Percentiles rank a stretch among this genome's conserved stretches.
These are phyloP conservation scores for Panthera uncia DNA, from an alignment of 2,113 vertebrate genomes.

Conservation along the genomic window DNA sequence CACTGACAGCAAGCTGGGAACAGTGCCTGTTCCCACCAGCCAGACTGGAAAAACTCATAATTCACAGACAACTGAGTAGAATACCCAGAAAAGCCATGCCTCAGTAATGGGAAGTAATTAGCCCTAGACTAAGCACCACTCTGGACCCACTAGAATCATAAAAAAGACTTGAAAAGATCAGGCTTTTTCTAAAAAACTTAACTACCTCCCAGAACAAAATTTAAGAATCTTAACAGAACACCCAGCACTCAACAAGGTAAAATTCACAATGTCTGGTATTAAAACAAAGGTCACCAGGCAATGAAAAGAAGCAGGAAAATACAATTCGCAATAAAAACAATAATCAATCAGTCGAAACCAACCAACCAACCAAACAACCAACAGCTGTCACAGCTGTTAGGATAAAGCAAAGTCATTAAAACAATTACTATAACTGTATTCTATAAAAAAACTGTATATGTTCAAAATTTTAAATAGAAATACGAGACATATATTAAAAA, in stretches of 20 bases:
- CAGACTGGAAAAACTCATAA: neutral
- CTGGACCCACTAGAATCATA: neutral
- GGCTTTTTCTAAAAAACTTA: neutral
- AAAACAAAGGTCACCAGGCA: conserved; percentile 11
- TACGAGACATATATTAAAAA: neutral
- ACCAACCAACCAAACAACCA: neutral
- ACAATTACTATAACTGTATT: neutral
- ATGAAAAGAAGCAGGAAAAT: neutral
- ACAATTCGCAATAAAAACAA: neutral
- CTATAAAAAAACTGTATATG: neutral
- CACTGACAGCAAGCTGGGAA: neutral
- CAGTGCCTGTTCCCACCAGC: neutral
- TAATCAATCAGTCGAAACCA: neutral
- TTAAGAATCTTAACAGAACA: neutral
- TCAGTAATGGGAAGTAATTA: neutral
- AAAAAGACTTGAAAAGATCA: neutral
- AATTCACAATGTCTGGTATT: neutral
- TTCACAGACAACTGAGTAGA: neutral
- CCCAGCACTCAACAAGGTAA: neutral
- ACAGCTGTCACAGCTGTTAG: neutral
- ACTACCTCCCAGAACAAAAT: neutral
- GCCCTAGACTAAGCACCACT: neutral
- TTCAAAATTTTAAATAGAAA: conserved; percentile 1
- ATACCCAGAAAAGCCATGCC: neutral
- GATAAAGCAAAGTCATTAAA: neutral